Evolutionary conservation across 2,888 invertebrate genomes (phyloP).

Genomic region (Parthenolecanium corni): DNA sequence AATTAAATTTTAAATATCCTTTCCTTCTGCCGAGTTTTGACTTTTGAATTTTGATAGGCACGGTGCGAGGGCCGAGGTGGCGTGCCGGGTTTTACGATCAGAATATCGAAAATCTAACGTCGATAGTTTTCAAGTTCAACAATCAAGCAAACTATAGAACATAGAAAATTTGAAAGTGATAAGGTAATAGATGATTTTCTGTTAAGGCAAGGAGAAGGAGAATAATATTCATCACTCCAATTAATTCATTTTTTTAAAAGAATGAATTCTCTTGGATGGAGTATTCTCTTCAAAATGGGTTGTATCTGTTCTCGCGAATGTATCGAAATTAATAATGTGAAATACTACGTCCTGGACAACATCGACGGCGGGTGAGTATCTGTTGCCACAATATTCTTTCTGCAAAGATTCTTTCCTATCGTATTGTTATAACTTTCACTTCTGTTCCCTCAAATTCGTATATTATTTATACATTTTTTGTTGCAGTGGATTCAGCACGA

Average conservation of each 20-base stretch:
- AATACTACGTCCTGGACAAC: constrained; percentile 55
- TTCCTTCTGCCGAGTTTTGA: too few relatives aligned
- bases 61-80: too few relatives aligned
- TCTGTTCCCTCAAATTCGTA: neutral
- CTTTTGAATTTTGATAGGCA: too few relatives aligned
- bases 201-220: too few relatives aligned
- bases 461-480: neutral
- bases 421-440: neutral
- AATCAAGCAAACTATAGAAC: too few relatives aligned
- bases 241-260: neutral
- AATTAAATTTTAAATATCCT: too few relatives aligned
- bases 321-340: constrained; percentile 55
- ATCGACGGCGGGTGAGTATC: constrained; percentile 60
- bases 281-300: constrained; percentile 57
- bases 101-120: too few relatives aligned
- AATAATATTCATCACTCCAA: too few relatives aligned
- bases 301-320: constrained; percentile 65
- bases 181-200: too few relatives aligned
- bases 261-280: constrained; percentile 59
- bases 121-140: too few relatives aligned
- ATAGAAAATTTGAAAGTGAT: too few relatives aligned
- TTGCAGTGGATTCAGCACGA: constrained; percentile 19
- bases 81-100: too few relatives aligned
- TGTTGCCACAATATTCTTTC: neutral
- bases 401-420: neutral